phyloP scores from a whole-genome alignment of 2,113 vertebrate species.

The Lanius ludovicianus region DNA sequence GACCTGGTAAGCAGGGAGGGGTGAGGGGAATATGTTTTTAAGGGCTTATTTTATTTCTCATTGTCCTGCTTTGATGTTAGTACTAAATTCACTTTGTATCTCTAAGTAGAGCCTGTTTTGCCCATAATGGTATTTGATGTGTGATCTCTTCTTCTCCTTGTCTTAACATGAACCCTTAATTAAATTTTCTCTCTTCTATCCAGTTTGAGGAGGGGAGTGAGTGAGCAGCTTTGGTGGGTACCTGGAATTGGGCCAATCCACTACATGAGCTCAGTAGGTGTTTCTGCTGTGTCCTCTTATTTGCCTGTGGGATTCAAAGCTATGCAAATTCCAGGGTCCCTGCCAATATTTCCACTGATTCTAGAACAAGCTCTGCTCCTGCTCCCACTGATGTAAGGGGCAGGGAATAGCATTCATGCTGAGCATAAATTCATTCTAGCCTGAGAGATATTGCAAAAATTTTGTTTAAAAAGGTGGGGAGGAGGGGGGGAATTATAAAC shows the following conservation, averaged over 20 bases:
- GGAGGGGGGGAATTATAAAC: background rate
- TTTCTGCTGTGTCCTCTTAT: background rate
- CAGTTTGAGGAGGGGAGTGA: background rate
- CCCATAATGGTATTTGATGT: background rate
- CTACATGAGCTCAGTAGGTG: background rate
- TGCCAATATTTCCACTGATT: background rate
- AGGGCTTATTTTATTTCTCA: background rate
- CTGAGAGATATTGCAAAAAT: background rate
- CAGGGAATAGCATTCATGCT: background rate
- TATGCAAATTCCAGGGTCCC: background rate
- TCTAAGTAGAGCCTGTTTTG: background rate
- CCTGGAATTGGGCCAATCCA: background rate
- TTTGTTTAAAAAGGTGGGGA: background rate
- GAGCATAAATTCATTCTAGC: background rate
- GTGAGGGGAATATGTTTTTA: background rate
- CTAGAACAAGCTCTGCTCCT: background rate
- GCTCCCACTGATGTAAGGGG: background rate
- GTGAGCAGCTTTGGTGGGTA: background rate
- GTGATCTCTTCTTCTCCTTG: background rate
- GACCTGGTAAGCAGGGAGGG: background rate
- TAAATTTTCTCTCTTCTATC: background rate
- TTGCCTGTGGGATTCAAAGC: background rate
- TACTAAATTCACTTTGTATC: background rate
- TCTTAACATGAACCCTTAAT: background rate
- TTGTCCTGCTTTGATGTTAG: background rate